Evolutionary conservation across 2,113 vertebrate species (phyloP).

Genomic region (Lichenostomus cassidix): DNA sequence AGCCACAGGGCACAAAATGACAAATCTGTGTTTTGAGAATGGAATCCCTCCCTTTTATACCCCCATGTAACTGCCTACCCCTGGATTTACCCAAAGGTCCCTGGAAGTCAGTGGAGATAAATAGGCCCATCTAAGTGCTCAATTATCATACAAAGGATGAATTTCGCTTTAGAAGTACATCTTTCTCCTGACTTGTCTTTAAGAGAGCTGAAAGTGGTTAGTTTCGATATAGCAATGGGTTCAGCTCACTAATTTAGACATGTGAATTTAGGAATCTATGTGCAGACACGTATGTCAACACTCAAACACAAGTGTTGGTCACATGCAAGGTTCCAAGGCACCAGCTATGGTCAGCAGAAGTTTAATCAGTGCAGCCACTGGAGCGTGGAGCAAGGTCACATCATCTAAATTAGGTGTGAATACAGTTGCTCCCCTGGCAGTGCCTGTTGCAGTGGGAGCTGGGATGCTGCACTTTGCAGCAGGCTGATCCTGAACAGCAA

Average conservation of each 20-base stretch:
- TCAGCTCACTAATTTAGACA: neutral
- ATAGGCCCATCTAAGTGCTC: neutral
- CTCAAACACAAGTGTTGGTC: neutral
- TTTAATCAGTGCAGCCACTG: neutral
- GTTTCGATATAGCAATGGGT: neutral
- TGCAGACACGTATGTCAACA: neutral
- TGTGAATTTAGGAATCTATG: neutral
- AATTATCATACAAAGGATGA: neutral
- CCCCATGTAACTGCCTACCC: neutral
- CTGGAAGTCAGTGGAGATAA: neutral
- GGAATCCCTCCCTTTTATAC: neutral
- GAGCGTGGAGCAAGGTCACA: neutral
- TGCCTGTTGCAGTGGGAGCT: neutral
- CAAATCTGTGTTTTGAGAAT: neutral
- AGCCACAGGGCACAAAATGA: neutral
- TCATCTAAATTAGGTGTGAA: neutral
- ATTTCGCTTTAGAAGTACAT: neutral
- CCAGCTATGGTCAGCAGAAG: neutral
- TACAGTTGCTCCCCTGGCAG: neutral
- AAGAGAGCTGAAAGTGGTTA: neutral
- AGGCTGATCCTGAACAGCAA: neutral
- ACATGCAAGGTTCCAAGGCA: neutral
- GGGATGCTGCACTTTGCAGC: neutral
- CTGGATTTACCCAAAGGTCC: neutral
- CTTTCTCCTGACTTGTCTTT: neutral